Evolutionary conservation across 2,797 vertebrate genomes (phyloP).

Genomic region (Telmatherina bonti): DNA sequence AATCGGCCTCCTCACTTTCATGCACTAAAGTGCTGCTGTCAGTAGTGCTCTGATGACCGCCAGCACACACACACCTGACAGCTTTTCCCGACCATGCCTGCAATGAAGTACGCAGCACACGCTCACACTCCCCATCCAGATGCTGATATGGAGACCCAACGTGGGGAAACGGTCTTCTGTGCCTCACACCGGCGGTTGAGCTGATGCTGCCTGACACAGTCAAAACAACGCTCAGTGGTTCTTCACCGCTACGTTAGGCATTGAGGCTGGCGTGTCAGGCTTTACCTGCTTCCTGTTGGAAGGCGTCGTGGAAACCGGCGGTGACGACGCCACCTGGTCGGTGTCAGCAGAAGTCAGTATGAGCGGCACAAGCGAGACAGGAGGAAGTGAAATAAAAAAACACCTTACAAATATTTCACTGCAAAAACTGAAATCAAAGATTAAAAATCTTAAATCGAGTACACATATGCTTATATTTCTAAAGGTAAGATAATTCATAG

Average conservation of each 20-base stretch:
- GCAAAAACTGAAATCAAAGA: no score
- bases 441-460: no score
- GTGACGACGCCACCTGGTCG: conserved; percentile 81
- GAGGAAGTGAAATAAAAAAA: conserved; percentile 18
- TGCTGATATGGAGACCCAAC: conserved; percentile 62
- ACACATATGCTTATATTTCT: no score
- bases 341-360: conserved; percentile 80
- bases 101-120: conserved; percentile 34
- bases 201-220: conserved; percentile 81
- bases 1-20: conserved; percentile 49
- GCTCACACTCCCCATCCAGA: conserved; percentile 46
- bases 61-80: conserved; percentile 57
- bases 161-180: conserved; percentile 30
- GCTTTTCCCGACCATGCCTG: conserved; percentile 46
- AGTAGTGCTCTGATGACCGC: conserved; percentile 50
- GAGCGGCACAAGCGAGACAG: conserved; percentile 21
- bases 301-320: conserved; percentile 65
- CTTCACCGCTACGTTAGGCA: conserved; percentile 72
- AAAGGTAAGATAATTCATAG: no score
- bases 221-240: conserved; percentile 74
- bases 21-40: conserved; percentile 56
- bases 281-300: conserved; percentile 74
- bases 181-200: conserved; percentile 61
- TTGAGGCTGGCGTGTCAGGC: conserved; percentile 59
- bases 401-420: conserved; percentile 11